These are phyloP conservation scores for Syngnathus rostellatus DNA, from an alignment of 2,797 vertebrate species.

Conservation along the genomic window DNA sequence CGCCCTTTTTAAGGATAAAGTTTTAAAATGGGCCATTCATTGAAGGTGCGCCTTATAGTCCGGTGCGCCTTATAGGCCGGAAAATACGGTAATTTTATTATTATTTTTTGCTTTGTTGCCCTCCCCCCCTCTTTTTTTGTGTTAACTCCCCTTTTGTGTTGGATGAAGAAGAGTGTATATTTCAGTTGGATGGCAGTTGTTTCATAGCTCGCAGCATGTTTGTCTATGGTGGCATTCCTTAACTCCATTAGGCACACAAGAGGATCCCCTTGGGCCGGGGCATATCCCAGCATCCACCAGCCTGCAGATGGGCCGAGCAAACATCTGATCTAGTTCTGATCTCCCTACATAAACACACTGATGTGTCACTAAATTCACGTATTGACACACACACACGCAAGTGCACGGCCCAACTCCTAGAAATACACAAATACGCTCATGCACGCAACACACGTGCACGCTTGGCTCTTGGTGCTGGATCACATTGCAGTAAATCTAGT, in stretches of 20 bases:
- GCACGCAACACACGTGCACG: slow-evolving; percentile 40
- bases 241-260: slow-evolving; percentile 56
- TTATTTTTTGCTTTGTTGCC: slow-evolving; percentile 17
- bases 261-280: slow-evolving; percentile 47
- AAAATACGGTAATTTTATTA: slow-evolving; percentile 66
- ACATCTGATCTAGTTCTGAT: slow-evolving; percentile 47
- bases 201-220: slow-evolving; percentile 69
- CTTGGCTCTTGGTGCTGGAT: slow-evolving; percentile 55
- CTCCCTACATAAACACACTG: slow-evolving; percentile 30
- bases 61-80: too few relatives aligned
- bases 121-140: slow-evolving; percentile 32
- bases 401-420: neutral
- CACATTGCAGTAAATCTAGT: slow-evolving; percentile 64
- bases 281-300: slow-evolving; percentile 52
- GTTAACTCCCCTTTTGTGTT: slow-evolving; percentile 63
- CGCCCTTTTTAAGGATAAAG: too few relatives aligned
- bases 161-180: slow-evolving; percentile 59
- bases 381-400: slow-evolving; percentile 1
- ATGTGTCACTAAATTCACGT: slow-evolving; percentile 19
- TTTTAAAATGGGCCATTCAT: too few relatives aligned
- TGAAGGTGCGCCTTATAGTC: too few relatives aligned
- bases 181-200: slow-evolving; percentile 63
- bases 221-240: slow-evolving; percentile 66
- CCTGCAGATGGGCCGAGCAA: slow-evolving; percentile 42
- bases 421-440: neutral